Evolutionary conservation across 2,113 vertebrate species (phyloP).

Genomic region (Antennarius striatus): DNA sequence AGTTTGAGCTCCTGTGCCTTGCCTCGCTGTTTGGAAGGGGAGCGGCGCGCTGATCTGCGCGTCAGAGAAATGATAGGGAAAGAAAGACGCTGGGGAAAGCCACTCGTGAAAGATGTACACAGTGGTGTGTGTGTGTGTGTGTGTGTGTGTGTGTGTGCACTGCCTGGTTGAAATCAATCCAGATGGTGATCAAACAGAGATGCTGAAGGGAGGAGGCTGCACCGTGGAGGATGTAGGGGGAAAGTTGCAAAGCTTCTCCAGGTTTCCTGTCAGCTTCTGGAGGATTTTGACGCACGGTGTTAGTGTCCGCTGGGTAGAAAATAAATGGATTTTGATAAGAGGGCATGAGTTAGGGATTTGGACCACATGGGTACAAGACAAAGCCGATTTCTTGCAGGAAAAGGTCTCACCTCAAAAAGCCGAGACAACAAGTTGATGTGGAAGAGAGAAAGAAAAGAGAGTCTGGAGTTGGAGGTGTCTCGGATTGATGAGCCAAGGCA

Average conservation of each 20-base stretch:
- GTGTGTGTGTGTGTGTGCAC: not conserved
- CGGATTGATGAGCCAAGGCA: slow-evolving; percentile 29
- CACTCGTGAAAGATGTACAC: not conserved
- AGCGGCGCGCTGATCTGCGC: slow-evolving; percentile 39
- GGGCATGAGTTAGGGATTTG: slow-evolving; percentile 37
- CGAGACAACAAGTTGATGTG: slow-evolving; percentile 24
- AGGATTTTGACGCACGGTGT: slow-evolving; percentile 45
- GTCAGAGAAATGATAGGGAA: slow-evolving; percentile 32
- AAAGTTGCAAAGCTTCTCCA: slow-evolving; percentile 60
- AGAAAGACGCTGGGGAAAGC: slow-evolving; percentile 14
- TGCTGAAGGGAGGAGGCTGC: slow-evolving; percentile 22
- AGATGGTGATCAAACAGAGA: slow-evolving; percentile 45
- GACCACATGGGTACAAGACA: slow-evolving; percentile 31
- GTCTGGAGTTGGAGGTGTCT: slow-evolving; percentile 1
- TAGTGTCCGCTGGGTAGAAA: slow-evolving; percentile 39
- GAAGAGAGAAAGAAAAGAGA: not conserved
- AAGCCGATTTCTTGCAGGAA: slow-evolving; percentile 30
- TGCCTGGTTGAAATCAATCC: slow-evolving; percentile 63
- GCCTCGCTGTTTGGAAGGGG: slow-evolving; percentile 46
- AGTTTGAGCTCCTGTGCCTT: slow-evolving; percentile 60
- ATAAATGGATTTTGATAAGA: slow-evolving; percentile 64
- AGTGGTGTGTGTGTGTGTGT: slow-evolving; percentile 42
- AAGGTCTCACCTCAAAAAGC: slow-evolving; percentile 19
- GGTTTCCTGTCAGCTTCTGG: slow-evolving; percentile 49
- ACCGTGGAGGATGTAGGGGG: slow-evolving; percentile 36